A percentile compares a stretch with the other conserved stretches of the same genome.
These are phyloP conservation scores for Prenolepis imparis DNA, from an alignment of 2,888 invertebrate species.

Conservation along the genomic window DNA sequence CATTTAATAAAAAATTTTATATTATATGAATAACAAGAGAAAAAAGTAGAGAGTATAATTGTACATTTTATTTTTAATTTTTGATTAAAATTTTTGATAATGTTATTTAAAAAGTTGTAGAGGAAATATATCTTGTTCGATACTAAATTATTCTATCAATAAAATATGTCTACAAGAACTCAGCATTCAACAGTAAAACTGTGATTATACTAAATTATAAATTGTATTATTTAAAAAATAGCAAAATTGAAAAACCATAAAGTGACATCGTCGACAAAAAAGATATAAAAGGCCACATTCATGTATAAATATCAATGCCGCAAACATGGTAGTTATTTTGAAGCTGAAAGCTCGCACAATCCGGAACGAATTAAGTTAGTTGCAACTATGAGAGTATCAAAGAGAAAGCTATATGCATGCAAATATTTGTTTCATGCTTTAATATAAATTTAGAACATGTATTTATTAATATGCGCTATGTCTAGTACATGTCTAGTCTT, in stretches of 20 bases:
- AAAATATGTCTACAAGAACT: background rate
- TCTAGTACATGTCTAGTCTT: no score
- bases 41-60: background rate
- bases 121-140: background rate
- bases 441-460: background rate
- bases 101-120: background rate
- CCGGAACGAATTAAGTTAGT: background rate
- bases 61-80: background rate
- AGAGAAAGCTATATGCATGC: background rate
- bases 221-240: background rate
- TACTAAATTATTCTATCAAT: background rate
- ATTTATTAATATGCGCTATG: background rate
- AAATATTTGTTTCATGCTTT: background rate
- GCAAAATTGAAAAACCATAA: background rate
- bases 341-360: constrained; percentile 4
- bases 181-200: no score
- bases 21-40: background rate
- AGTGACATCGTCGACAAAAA: background rate
- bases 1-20: background rate
- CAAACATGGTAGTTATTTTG: background rate
- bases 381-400: background rate
- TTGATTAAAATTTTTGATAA: background rate
- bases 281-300: background rate
- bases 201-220: background rate
- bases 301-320: background rate